phyloP scores from a whole-genome alignment of 2,797 vertebrate species.

The Alosa sapidissima region DNA sequence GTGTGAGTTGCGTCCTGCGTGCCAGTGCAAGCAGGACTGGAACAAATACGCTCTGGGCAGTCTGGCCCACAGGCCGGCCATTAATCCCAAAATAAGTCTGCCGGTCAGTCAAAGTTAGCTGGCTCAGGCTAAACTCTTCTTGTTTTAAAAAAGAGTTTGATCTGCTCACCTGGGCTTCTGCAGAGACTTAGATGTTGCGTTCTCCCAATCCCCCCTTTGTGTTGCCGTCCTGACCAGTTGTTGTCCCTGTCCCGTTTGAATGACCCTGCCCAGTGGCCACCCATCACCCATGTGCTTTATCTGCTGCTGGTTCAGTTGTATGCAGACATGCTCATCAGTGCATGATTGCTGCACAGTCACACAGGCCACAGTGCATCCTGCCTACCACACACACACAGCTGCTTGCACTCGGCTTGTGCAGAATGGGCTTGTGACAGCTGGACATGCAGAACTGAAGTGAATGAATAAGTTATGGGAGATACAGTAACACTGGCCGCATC shows the following conservation, averaged over 20 bases:
- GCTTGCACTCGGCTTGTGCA: not conserved
- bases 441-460: not conserved
- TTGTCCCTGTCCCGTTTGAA: not conserved
- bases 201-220: not conserved
- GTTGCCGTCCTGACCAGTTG: not conserved
- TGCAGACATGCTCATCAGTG: conserved; percentile 41
- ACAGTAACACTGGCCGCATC: not conserved
- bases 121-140: not conserved
- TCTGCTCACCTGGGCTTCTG: not conserved
- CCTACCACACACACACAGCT: conserved; percentile 10
- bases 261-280: not conserved
- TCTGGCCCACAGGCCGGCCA: not conserved
- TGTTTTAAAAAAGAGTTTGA: not conserved
- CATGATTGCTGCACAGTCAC: conserved; percentile 47
- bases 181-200: not conserved
- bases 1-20: not conserved
- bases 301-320: conserved; percentile 33
- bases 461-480: not conserved
- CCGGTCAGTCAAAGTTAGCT: not conserved
- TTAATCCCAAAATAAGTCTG: not conserved
- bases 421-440: not conserved
- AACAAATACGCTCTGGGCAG: not conserved
- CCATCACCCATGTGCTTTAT: not conserved
- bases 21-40: not conserved
- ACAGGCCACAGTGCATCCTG: not conserved